Evolutionary conservation across 2,797 vertebrate genomes (phyloP).

Genomic region (Aldrovandia affinis): DNA sequence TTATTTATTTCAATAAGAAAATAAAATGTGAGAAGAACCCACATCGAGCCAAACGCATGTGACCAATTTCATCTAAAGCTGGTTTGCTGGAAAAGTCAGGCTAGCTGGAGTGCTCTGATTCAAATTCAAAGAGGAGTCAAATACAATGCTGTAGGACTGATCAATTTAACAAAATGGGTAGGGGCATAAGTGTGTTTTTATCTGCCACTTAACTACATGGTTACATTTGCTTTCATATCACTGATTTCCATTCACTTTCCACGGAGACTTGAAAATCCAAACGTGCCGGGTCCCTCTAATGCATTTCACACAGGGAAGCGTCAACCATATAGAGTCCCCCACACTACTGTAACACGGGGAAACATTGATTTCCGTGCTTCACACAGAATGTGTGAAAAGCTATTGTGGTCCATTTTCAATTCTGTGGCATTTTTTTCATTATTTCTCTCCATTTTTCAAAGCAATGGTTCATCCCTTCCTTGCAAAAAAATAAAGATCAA

Average conservation of each 20-base stretch:
- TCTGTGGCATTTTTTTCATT: not conserved
- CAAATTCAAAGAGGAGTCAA: not conserved
- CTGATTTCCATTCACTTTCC: slow-evolving; percentile 3
- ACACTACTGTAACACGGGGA: not conserved
- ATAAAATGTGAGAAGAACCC: not conserved
- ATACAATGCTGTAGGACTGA: not conserved
- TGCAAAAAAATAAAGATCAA: not conserved
- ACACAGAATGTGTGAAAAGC: slow-evolving; percentile 18
- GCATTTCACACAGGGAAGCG: slow-evolving; percentile 3
- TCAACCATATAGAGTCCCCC: not conserved
- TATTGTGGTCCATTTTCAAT: not conserved
- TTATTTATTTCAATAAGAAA: no score
- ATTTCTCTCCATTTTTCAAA: not conserved
- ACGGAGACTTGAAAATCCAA: not conserved
- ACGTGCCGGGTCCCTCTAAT: not conserved
- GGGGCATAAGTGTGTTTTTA: not conserved
- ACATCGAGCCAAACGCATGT: not conserved
- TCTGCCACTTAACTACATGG: not conserved
- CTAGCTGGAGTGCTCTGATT: not conserved
- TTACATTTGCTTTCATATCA: not conserved
- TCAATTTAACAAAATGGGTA: not conserved
- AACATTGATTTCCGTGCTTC: not conserved
- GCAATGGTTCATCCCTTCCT: not conserved
- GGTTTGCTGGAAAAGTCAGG: not conserved
- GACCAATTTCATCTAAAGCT: not conserved